Percentiles rank a stretch among this genome's conserved stretches.
These are phyloP conservation scores for Cabera pusaria DNA, from an alignment of 2,888 invertebrate species.

Conservation along the genomic window DNA sequence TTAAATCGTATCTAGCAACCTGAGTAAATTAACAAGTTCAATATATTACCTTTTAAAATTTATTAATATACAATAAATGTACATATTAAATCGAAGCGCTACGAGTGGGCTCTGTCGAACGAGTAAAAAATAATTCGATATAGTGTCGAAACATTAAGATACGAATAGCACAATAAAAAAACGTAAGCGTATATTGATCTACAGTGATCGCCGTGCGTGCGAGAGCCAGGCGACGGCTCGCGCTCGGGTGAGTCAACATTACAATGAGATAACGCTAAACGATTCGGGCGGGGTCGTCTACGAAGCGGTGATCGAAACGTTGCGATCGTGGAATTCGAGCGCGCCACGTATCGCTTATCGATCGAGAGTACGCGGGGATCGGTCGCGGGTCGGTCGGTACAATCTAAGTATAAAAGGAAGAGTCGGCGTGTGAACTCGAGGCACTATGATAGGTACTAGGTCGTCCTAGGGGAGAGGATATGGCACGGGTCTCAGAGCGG, in stretches of 20 bases:
- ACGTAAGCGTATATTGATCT: conserved; percentile 65
- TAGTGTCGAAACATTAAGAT: conserved; percentile 48
- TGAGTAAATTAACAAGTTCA: conserved; percentile 65
- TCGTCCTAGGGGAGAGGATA: conserved; percentile 46
- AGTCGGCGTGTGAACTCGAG: conserved; percentile 46
- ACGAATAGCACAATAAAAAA: conserved; percentile 50
- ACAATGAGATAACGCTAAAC: conserved; percentile 52
- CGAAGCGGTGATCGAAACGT: conserved; percentile 54
- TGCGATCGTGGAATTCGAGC: conserved; percentile 4
- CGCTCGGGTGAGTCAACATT: no score
- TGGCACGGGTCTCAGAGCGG: conserved; percentile 87
- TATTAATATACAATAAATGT: conserved; percentile 72
- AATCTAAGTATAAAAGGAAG: conserved; percentile 34
- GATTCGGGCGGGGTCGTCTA: conserved; percentile 57
- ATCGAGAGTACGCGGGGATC: conserved; percentile 22
- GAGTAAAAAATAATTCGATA: conserved; percentile 59
- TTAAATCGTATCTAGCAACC: conserved; percentile 72
- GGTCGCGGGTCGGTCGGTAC: conserved; percentile 2
- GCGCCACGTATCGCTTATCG: conserved; percentile 21
- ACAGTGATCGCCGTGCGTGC: conserved; percentile 64
- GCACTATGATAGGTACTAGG: conserved; percentile 53
- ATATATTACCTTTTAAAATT: conserved; percentile 57
- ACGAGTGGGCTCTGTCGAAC: conserved; percentile 61
- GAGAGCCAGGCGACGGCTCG: no score
- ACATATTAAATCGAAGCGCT: conserved; percentile 71